These are phyloP conservation scores for Pristionchus pacificus DNA, from an alignment of 1,140 invertebrate species.

Conservation along the genomic window DNA sequence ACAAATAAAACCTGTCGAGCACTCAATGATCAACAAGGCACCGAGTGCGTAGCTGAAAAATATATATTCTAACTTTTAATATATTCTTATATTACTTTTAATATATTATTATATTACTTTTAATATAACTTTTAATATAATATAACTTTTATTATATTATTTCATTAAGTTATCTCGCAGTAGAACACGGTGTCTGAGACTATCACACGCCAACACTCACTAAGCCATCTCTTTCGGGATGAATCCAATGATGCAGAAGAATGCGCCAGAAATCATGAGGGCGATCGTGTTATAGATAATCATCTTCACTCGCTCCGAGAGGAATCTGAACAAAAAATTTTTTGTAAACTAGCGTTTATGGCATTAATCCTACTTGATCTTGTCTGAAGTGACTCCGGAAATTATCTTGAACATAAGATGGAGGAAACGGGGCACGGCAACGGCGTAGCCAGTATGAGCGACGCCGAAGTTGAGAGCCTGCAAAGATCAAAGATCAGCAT, in stretches of 20 bases:
- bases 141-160: no score
- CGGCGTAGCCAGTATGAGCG: conserved; percentile 33
- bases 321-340: conserved; percentile 26
- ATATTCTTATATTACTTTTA: no score
- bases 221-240: conserved; percentile 21
- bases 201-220: neutral
- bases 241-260: conserved; percentile 35
- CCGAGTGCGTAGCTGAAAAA: conserved; percentile 5
- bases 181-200: no score
- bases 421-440: conserved; percentile 31
- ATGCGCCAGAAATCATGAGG: conserved; percentile 31
- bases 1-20: conserved; percentile 36
- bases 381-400: conserved; percentile 27
- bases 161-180: conserved; percentile 8
- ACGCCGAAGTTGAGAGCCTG: conserved; percentile 30
- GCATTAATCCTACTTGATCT: conserved; percentile 25
- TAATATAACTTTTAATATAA: no score
- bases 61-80: no score
- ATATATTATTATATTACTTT: no score
- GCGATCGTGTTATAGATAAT: conserved; percentile 36
- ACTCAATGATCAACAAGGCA: conserved; percentile 26
- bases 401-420: conserved; percentile 32
- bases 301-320: conserved; percentile 32
- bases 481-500: neutral
- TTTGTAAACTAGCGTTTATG: neutral